Percentiles rank a stretch among this genome's conserved stretches.
Evolutionary conservation across 1,140 invertebrate species (phyloP).

Genomic region (Teleopsis dalmanni): DNA sequence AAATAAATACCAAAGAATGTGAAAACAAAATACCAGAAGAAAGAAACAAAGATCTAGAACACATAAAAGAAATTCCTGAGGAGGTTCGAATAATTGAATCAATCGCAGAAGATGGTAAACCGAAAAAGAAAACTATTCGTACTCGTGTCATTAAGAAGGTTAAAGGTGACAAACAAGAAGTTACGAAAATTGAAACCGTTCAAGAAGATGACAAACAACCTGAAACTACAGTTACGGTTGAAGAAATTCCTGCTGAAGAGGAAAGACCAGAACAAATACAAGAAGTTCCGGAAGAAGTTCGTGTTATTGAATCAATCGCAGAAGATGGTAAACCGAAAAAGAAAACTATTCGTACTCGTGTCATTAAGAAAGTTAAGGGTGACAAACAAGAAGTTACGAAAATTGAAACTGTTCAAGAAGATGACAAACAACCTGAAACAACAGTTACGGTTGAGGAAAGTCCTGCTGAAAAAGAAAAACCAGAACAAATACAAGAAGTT

Average conservation of each 20-base stretch:
- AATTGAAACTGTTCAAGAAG: constrained; percentile 28
- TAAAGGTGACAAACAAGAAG: constrained; percentile 18
- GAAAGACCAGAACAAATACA: constrained; percentile 15
- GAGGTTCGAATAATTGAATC: constrained; percentile 10
- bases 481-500: constrained; percentile 9
- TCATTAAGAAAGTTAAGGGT: constrained; percentile 18
- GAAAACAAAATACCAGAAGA: constrained; percentile 22
- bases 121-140: constrained; percentile 19
- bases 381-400: constrained; percentile 21
- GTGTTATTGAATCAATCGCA: constrained; percentile 5
- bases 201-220: constrained; percentile 32
- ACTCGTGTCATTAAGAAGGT: constrained; percentile 28
- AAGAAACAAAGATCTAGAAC: constrained; percentile 5
- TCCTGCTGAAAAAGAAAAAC: constrained; percentile 7
- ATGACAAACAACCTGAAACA: constrained; percentile 24
- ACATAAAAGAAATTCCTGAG: constrained; percentile 11
- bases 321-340: constrained; percentile 21
- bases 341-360: constrained; percentile 23
- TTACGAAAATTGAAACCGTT: constrained; percentile 25
- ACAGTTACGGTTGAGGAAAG: constrained; percentile 22
- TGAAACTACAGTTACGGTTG: constrained; percentile 24
- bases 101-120: constrained; percentile 18
- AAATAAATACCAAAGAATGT: constrained; percentile 16
- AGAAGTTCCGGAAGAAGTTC: constrained; percentile 9
- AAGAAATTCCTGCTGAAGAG: constrained; percentile 16